Percentiles rank a stretch among this genome's conserved stretches.
phyloP scores from a whole-genome alignment of 2,113 vertebrate species.

The Pelecanoides urinatrix region DNA sequence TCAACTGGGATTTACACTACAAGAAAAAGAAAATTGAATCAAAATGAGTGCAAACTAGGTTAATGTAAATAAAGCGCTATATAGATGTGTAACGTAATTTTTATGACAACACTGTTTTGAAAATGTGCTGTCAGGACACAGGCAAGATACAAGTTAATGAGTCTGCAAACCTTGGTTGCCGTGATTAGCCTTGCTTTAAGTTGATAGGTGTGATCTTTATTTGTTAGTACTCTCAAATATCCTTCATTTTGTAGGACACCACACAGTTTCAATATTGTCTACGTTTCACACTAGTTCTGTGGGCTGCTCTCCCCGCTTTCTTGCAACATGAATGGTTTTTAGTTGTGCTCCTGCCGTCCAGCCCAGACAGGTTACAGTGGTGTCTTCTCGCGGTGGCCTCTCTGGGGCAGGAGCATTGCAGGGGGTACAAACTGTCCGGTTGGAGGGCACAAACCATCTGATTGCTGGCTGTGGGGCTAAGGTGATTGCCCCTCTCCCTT shows the following conservation, averaged over 20 bases:
- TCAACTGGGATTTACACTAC: neutral
- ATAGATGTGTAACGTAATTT: neutral
- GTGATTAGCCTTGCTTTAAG: neutral
- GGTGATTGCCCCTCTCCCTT: neutral
- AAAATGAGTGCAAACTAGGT: neutral
- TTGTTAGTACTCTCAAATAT: neutral
- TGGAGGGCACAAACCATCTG: neutral
- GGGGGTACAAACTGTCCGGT: accelerated
- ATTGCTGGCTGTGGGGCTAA: neutral
- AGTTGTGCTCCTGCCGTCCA: neutral
- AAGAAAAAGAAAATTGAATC: neutral
- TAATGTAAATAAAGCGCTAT: neutral
- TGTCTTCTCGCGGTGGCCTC: neutral
- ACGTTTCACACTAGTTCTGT: neutral
- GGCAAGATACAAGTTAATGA: neutral
- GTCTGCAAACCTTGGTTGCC: neutral
- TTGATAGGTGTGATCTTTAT: neutral
- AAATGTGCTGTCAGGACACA: neutral
- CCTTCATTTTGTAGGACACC: neutral
- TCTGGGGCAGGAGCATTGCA: neutral
- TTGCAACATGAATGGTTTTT: neutral
- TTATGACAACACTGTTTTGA: neutral
- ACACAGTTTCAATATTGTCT: neutral
- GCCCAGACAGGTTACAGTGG: neutral
- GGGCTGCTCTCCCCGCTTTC: neutral